Percentiles rank a stretch among this genome's conserved stretches.
Conservation (phyloP, 2,888 invertebrate species). For the Sussaba pulchella region DNA sequence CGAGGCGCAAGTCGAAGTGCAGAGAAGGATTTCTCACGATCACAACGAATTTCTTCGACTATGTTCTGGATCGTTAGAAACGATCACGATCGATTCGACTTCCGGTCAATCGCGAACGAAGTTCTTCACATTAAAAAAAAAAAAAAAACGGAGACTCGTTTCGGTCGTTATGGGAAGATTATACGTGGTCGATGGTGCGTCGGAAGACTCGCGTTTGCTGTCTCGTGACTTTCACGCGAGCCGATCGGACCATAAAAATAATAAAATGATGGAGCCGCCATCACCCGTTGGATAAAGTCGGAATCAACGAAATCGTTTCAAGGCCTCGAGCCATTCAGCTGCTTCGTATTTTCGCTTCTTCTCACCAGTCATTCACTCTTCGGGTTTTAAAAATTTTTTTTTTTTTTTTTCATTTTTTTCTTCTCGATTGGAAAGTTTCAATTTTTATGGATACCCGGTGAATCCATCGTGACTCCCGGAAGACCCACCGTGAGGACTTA, state of each 20-base stretch:
- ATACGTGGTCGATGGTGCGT: too few species aligned
- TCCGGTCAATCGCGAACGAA: neutral
- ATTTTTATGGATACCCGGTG: conserved; percentile 76
- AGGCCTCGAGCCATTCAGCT: neutral
- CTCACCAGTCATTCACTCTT: conserved; percentile 1
- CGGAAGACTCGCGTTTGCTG: neutral
- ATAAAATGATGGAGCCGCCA: too few species aligned
- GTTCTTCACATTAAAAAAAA: too few species aligned
- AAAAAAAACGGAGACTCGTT: neutral
- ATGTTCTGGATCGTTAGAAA: neutral
- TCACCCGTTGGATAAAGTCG: neutral
- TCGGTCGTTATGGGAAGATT: conserved; percentile 6
- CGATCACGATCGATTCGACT: conserved; percentile 10
- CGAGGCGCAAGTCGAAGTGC: too few species aligned
- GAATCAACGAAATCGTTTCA: conserved; percentile 24
- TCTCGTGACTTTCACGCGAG: conserved; percentile 55
- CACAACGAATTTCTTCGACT: conserved; percentile 29
- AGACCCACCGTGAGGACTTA: conserved; percentile 44
- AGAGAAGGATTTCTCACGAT: neutral
- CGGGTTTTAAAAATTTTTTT: neutral
- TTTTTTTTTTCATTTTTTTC: conserved; percentile 10
- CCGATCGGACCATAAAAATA: conserved; percentile 1
- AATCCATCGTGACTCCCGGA: conserved; percentile 71
- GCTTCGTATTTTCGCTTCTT: neutral
- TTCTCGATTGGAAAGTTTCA: conserved; percentile 7